Percentiles rank a stretch among this genome's conserved stretches.
These are phyloP conservation scores for Tinamus guttatus DNA, from an alignment of 2,113 vertebrate species.

Conservation along the genomic window DNA sequence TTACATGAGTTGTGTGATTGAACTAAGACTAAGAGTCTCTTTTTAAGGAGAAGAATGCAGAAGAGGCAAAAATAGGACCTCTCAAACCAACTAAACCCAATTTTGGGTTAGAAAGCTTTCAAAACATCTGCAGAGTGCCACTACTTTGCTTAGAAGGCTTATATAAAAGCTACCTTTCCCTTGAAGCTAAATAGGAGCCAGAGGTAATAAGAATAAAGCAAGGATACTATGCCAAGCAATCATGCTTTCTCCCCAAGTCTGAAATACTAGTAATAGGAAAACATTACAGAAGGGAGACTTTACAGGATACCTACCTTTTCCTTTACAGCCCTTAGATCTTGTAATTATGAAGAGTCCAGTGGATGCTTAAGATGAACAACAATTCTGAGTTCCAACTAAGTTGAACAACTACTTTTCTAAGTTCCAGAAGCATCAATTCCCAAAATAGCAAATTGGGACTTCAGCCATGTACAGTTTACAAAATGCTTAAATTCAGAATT, in stretches of 20 bases:
- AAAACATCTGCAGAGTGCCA: background rate
- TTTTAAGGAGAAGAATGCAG: background rate
- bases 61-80: background rate
- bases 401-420: background rate
- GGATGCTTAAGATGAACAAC: background rate
- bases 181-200: background rate
- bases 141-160: background rate
- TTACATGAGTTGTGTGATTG: background rate
- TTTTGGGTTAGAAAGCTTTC: background rate
- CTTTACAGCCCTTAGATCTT: background rate
- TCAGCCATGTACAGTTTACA: background rate
- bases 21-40: background rate
- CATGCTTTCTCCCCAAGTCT: background rate
- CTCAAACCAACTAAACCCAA: background rate
- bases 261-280: background rate
- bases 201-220: background rate
- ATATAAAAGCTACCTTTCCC: background rate
- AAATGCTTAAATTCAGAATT: background rate
- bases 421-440: background rate
- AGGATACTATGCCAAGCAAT: background rate
- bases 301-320: background rate
- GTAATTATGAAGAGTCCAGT: background rate
- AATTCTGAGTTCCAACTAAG: background rate
- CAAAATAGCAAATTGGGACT: background rate
- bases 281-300: background rate